These are phyloP conservation scores for Brenthis hecate DNA, from an alignment of 2,888 invertebrate species.

Conservation along the genomic window DNA sequence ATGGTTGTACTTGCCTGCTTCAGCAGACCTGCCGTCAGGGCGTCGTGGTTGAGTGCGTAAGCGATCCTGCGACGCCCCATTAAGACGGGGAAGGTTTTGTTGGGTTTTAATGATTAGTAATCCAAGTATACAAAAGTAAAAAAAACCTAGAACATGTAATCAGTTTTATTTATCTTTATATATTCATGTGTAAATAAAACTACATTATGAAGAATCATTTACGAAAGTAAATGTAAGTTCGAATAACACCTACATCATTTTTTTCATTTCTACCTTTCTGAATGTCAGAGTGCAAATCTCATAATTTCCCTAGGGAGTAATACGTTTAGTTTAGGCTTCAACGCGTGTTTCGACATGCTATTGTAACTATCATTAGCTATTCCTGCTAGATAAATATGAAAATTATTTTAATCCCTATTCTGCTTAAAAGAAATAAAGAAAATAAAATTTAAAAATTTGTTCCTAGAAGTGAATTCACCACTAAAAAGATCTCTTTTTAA, in stretches of 20 bases:
- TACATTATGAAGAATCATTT: neutral
- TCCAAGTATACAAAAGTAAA: too few species aligned
- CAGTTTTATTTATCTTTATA: neutral
- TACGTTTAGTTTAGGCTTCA: constrained; percentile 20
- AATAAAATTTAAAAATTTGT: too few species aligned
- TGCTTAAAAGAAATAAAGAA: too few species aligned
- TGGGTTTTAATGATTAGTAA: too few species aligned
- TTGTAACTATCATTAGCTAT: neutral
- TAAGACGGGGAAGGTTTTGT: too few species aligned
- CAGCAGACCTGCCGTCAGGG: too few species aligned
- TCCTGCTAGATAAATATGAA: neutral
- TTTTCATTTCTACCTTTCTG: constrained; percentile 10
- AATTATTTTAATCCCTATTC: neutral
- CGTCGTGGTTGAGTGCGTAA: too few species aligned
- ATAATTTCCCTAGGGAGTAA: constrained; percentile 26
- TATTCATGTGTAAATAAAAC: neutral
- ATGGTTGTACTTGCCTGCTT: too few species aligned
- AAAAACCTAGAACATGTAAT: too few species aligned
- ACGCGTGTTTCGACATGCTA: constrained; percentile 9
- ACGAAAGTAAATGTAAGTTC: neutral
- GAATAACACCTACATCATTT: constrained; percentile 1
- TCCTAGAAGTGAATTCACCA: too few species aligned
- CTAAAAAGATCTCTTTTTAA: too few species aligned
- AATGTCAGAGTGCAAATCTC: constrained; percentile 21
- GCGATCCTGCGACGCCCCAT: too few species aligned